Percentiles rank a stretch among this genome's conserved stretches.
phyloP scores from a whole-genome alignment of 2,113 vertebrate genomes.

The Pseudolaguvia tuberculata region DNA sequence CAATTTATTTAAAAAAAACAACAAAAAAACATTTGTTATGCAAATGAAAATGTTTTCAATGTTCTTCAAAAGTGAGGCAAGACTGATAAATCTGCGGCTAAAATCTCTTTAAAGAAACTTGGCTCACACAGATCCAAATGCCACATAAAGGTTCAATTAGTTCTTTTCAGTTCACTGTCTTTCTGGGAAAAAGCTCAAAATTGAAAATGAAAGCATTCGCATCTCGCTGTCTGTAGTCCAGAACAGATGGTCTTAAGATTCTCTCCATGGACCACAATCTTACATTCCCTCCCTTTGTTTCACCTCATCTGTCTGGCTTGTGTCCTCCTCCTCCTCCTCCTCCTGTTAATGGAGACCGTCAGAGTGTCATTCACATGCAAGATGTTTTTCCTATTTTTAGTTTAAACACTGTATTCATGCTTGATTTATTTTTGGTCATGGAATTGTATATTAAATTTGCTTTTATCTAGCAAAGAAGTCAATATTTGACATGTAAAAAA shows the following conservation, averaged over 20 bases:
- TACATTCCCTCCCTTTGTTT: slow-evolving; percentile 45
- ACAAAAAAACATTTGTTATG: too few species aligned
- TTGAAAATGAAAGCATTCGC: background rate
- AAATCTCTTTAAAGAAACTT: too few species aligned
- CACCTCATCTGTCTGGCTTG: slow-evolving; percentile 9
- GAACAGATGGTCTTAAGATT: slow-evolving; percentile 13
- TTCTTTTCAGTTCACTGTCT: background rate
- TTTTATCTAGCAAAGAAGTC: background rate
- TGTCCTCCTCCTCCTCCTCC: slow-evolving; percentile 7
- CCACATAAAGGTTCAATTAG: background rate
- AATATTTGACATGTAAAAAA: background rate
- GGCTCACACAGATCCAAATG: too few species aligned
- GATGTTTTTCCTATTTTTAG: background rate
- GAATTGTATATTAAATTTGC: background rate
- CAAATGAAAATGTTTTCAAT: too few species aligned
- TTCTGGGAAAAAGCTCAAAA: slow-evolving; percentile 19
- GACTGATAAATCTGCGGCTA: too few species aligned
- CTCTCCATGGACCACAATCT: slow-evolving; percentile 12
- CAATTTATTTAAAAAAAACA: too few species aligned
- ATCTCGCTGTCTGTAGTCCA: slow-evolving; percentile 26
- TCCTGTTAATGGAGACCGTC: slow-evolving; percentile 12
- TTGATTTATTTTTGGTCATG: background rate
- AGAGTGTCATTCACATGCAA: background rate
- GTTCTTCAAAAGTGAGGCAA: too few species aligned
- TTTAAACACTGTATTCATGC: background rate